Percentiles rank a stretch among this genome's conserved stretches.
Conservation (phyloP, 2,888 invertebrate genomes). For the Drosophila suboccidentalis region DNA sequence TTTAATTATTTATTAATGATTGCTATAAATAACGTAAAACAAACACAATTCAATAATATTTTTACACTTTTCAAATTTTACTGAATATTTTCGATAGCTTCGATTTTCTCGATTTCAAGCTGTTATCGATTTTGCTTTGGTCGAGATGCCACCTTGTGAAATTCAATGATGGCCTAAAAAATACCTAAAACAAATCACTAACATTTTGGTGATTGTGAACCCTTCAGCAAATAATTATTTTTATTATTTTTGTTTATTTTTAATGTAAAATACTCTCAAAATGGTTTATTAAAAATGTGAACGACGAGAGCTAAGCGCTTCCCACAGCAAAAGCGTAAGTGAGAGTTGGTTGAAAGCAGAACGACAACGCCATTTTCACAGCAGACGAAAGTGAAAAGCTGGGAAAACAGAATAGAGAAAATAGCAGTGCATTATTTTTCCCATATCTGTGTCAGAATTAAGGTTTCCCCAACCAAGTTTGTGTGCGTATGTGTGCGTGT, state of each 20-base stretch:
- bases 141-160: slow-evolving; percentile 24
- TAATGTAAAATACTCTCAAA: slow-evolving; percentile 42
- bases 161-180: slow-evolving; percentile 19
- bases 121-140: not conserved
- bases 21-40: not conserved
- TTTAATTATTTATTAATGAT: not conserved
- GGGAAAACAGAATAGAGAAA: slow-evolving; percentile 76
- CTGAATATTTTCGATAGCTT: not conserved
- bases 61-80: not conserved
- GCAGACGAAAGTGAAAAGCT: slow-evolving; percentile 60
- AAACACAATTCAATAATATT: not conserved
- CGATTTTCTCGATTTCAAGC: too few species aligned
- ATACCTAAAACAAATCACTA: slow-evolving; percentile 29
- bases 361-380: slow-evolving; percentile 60
- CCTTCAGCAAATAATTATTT: slow-evolving; percentile 60
- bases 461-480: slow-evolving; percentile 51
- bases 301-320: slow-evolving; percentile 35
- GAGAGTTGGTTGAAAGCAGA: slow-evolving; percentile 34
- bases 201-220: slow-evolving; percentile 38
- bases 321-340: slow-evolving; percentile 61
- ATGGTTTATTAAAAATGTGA: slow-evolving; percentile 56
- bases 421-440: slow-evolving; percentile 56
- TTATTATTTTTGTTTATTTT: slow-evolving; percentile 77
- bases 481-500: slow-evolving; percentile 25
- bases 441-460: slow-evolving; percentile 52